These are phyloP conservation scores for Salminus brasiliensis DNA, from an alignment of 2,113 vertebrate genomes.

Conservation along the genomic window DNA sequence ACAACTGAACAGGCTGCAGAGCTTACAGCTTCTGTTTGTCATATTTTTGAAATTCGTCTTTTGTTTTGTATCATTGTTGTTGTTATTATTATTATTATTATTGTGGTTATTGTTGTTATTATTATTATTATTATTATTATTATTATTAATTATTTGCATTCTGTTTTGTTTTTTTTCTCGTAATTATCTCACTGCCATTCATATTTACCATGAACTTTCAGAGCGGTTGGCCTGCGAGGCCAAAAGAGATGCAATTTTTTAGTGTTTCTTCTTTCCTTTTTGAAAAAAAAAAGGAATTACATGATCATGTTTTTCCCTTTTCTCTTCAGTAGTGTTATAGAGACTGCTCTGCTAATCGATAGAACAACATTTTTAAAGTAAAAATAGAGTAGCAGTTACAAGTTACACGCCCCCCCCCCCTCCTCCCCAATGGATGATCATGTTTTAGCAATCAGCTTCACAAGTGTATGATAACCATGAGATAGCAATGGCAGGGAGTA, in stretches of 20 bases:
- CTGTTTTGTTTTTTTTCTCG: conserved; percentile 64
- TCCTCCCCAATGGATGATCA: conserved; percentile 73
- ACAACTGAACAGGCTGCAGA: conserved; percentile 84
- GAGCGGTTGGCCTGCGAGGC: conserved; percentile 84
- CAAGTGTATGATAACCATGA: conserved; percentile 70
- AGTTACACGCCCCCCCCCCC: too few relatives aligned
- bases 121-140: conserved; percentile 48
- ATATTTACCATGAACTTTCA: conserved; percentile 88
- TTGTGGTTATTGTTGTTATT: conserved; percentile 72
- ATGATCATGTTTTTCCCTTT: conserved; percentile 79
- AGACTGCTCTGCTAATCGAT: conserved; percentile 81
- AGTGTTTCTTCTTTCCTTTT: conserved; percentile 47
- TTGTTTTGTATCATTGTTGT: conserved; percentile 56
- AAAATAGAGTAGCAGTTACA: conserved; percentile 66
- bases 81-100: conserved; percentile 72
- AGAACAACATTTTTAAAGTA: conserved; percentile 77
- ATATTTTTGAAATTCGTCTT: conserved; percentile 71
- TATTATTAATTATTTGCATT: conserved; percentile 60
- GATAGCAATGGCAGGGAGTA: conserved; percentile 84
- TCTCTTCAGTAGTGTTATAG: conserved; percentile 69
- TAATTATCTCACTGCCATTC: conserved; percentile 85
- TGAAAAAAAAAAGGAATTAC: conserved; percentile 61
- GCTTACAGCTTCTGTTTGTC: conserved; percentile 75
- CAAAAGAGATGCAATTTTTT: conserved; percentile 89
- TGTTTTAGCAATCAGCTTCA: conserved; percentile 89